Evolutionary conservation across 2,888 invertebrate species (phyloP).

Genomic region (Lasioglossum pauxillum): DNA sequence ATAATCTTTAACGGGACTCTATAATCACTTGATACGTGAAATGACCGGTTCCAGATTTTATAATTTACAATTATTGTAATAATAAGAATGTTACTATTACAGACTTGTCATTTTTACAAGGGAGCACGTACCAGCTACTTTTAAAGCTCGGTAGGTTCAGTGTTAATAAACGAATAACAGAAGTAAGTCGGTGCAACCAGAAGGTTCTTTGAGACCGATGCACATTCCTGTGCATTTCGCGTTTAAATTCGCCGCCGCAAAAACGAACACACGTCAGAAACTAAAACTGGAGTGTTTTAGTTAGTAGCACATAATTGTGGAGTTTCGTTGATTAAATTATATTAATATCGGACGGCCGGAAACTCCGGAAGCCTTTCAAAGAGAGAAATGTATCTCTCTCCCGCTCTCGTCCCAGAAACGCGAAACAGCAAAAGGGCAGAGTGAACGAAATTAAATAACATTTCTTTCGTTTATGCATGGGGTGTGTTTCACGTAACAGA

Average conservation of each 20-base stretch:
- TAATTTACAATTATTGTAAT: too few relatives aligned
- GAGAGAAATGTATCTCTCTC: background rate
- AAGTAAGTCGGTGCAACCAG: too few relatives aligned
- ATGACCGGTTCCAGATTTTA: too few relatives aligned
- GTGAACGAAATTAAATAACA: background rate
- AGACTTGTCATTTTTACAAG: too few relatives aligned
- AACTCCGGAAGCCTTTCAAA: background rate
- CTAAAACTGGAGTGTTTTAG: background rate
- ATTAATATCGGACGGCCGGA: background rate
- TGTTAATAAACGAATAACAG: too few relatives aligned
- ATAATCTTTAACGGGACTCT: background rate
- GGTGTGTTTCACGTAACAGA: background rate
- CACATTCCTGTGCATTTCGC: background rate
- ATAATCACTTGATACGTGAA: background rate
- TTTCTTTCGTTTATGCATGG: slow-evolving; percentile 4
- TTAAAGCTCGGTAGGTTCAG: too few relatives aligned
- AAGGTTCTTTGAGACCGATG: too few relatives aligned
- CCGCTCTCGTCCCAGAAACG: background rate
- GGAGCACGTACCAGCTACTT: too few relatives aligned
- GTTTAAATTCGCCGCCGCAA: background rate
- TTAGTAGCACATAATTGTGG: background rate
- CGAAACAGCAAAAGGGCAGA: background rate
- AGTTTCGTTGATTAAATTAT: background rate
- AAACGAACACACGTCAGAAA: background rate
- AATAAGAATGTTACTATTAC: too few relatives aligned